Evolutionary conservation across 2,888 invertebrate genomes (phyloP), one percentile per base, ranked within the genome.

Genomic region (Agapostemon virescens): DNA sequence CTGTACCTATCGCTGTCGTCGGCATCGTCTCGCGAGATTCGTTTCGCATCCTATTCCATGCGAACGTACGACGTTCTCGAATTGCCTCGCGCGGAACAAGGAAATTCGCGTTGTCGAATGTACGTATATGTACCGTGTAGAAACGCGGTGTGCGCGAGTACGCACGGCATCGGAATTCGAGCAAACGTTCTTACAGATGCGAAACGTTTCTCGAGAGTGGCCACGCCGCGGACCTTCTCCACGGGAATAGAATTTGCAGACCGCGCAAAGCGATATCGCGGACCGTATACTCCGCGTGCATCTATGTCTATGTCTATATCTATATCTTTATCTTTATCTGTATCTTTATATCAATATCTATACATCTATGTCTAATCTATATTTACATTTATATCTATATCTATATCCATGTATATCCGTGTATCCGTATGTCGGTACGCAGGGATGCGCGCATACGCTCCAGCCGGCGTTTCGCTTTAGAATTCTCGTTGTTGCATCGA

Each of bases 391-490:
- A n/a, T n/a, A n/a, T n/a, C n/a, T n/a, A n/a, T n/a, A n/a, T n/a
- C n/a, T n/a, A n/a, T n/a, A n/a, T n/a, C n/a, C n/a, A n/a, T n/a
- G n/a, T 20, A 45, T 45, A 45, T 20, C 20, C 45, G 9, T 45
- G n/a, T 45, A 45, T 9, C n/a, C n/a, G 45, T 45, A 20, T n/a
- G 45, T 45, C n/a, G n/a, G n/a, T n/a, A n/a, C n/a, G n/a, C n/a
- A n/a, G n/a, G n/a, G 26, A 30, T 30, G 58, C 55, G 55, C 55
- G 13, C 15, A 26, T 13, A 26, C 26, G 6, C 2, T 23, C n/a
- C n/a, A n/a, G n/a, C n/a, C n/a, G n/a, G n/a, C 87, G 90, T 91
- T 91, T 89, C 90, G 90, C 89, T 91, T 90, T 89, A 88, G 90
- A 89, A 90, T 89, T 86, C 90, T 86, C 84, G 83, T 85, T 81